These are phyloP conservation scores for Larimichthys crocea DNA, from an alignment of 2,113 vertebrate species.

Conservation along the genomic window DNA sequence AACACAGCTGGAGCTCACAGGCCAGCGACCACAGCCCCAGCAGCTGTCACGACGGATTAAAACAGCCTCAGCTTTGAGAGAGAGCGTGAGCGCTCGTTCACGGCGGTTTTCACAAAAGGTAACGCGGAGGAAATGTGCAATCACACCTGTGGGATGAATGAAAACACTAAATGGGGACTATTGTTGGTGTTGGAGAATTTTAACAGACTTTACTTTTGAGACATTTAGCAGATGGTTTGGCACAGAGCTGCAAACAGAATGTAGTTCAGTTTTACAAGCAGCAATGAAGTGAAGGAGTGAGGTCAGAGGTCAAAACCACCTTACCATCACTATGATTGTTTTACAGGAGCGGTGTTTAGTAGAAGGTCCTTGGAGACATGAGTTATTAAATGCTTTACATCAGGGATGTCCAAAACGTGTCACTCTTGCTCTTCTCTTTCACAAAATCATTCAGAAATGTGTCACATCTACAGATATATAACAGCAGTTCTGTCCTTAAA, in stretches of 20 bases:
- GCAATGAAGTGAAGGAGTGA: background rate
- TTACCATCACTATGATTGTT: background rate
- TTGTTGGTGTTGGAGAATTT: background rate
- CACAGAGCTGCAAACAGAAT: background rate
- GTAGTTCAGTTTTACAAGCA: background rate
- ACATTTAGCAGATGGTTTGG: background rate
- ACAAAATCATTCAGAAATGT: too few species aligned
- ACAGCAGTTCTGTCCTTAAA: too few species aligned
- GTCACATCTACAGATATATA: too few species aligned
- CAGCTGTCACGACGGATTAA: constrained; percentile 20
- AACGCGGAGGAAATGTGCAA: background rate
- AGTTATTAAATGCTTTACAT: background rate
- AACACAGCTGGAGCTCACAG: constrained; percentile 43
- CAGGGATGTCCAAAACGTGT: too few species aligned
- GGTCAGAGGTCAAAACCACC: constrained; percentile 11
- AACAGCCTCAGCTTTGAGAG: background rate
- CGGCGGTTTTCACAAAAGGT: background rate
- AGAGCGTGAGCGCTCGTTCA: constrained; percentile 9
- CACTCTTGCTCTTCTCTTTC: too few species aligned
- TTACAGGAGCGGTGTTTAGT: background rate
- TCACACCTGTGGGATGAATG: background rate
- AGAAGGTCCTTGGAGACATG: background rate
- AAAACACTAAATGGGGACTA: too few species aligned
- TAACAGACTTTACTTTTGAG: background rate
- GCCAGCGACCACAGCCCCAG: constrained; percentile 37